phyloP scores from a whole-genome alignment of 2,888 invertebrate genomes.

The Glomeris marginata region DNA sequence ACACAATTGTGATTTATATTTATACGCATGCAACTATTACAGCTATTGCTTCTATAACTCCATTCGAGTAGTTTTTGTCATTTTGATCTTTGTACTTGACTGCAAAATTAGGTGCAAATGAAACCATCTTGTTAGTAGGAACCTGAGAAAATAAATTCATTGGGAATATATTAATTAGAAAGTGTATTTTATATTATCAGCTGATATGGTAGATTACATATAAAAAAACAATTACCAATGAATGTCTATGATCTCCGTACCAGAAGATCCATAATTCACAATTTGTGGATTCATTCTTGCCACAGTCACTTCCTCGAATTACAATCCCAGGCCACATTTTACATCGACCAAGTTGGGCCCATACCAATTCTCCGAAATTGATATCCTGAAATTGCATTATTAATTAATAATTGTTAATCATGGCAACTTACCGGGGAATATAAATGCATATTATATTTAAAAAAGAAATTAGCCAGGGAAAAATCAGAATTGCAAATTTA shows the following conservation, averaged over 20 bases:
- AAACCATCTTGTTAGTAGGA: constrained; percentile 6
- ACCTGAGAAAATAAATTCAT: constrained; percentile 6
- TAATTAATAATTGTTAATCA: too few relatives aligned
- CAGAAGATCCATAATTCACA: constrained; percentile 25
- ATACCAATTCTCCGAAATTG: constrained; percentile 22
- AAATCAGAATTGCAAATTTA: too few relatives aligned
- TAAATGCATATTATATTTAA: too few relatives aligned
- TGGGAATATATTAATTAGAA: too few relatives aligned
- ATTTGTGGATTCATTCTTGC: constrained; percentile 17
- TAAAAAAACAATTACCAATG: constrained; percentile 19
- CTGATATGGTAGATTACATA: too few relatives aligned
- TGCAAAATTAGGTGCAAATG: constrained; percentile 4
- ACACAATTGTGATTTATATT: too few relatives aligned
- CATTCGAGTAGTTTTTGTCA: too few relatives aligned
- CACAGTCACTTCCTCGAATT: constrained; percentile 20
- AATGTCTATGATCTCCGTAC: constrained; percentile 28
- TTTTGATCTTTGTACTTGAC: constrained; percentile 1
- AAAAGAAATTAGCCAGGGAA: too few relatives aligned
- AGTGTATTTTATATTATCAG: too few relatives aligned
- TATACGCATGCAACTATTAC: too few relatives aligned
- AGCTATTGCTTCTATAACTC: too few relatives aligned
- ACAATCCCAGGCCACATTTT: constrained; percentile 25
- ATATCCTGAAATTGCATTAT: constrained; percentile 9
- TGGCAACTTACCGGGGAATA: too few relatives aligned
- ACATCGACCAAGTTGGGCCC: constrained; percentile 21